Evolutionary conservation across 2,113 vertebrate species (phyloP), one percentile per base, ranked within the genome.

Genomic region (Indicator indicator): DNA sequence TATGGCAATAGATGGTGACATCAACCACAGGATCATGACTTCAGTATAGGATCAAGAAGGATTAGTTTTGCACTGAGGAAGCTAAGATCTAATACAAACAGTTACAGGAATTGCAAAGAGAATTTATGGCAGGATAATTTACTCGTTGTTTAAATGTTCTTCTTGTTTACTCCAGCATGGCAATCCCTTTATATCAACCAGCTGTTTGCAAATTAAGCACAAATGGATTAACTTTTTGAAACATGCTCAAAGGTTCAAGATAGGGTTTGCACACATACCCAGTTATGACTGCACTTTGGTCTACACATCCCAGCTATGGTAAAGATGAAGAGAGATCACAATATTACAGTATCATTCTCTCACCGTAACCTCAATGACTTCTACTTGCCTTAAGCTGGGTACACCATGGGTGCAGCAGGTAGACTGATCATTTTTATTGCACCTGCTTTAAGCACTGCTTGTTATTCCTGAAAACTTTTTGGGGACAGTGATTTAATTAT

Each of bases 41-140:
- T 94, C 96, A 93, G 71, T 59, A 50, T 0, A 30, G 91, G 91
- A 94, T 96, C 88, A 94, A 84, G 73, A 40, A 23, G 94, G 94
- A 97, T 97, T 96, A 96, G 77, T 60, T 71, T 32, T 84, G 83
- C 89, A 79, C 68, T 13, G 60, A 12, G 89, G 70, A 93, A 90
- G 83, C 92, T 95, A 94, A 96, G 93, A 95, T 94, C 94, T 94
- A 95, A 92, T 78, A 81, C 94, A 95, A 96, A 97, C 94, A 75
- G 74, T 81, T 93, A 20, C 82, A 82, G 92, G 86, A 83, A 93
- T 46, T 82, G 86, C 27, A 5, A 60, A 82, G 86, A 76, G 80
- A 93, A 88, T 96, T 94, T 95, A 88, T 7, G 8, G 76, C 46
- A 48, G 59, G 50, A 64, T 40, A 50, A 86, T 90, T 94, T 84